phyloP scores from a whole-genome alignment of 1,140 invertebrate genomes.

The Drosophila parvula region DNA sequence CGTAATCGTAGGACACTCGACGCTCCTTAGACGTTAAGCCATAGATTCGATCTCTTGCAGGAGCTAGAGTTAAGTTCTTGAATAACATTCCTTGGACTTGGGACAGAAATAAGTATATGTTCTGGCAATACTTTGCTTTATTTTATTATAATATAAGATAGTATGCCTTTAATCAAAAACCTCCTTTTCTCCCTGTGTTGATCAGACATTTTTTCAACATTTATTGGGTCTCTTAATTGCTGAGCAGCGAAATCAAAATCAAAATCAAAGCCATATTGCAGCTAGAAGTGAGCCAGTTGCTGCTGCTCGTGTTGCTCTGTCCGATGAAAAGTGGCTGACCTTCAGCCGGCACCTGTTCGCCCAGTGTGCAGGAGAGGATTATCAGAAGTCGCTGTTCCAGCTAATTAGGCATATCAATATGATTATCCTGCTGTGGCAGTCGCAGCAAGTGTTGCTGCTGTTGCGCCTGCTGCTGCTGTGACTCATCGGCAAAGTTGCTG shows the following conservation, averaged over 20 bases:
- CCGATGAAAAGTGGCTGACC: slow-evolving; percentile 61
- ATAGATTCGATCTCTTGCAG: neutral
- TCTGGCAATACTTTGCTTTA: neutral
- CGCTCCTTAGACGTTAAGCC: no score
- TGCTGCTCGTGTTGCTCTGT: neutral
- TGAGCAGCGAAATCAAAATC: slow-evolving; percentile 22
- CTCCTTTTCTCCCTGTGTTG: neutral
- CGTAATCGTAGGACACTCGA: neutral
- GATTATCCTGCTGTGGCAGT: slow-evolving; percentile 43
- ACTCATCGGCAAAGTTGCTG: slow-evolving; percentile 17
- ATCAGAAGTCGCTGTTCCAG: slow-evolving; percentile 47
- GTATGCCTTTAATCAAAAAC: neutral
- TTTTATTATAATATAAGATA: neutral
- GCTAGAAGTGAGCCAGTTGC: slow-evolving; percentile 16
- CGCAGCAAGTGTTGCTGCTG: slow-evolving; percentile 23
- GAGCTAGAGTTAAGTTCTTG: neutral
- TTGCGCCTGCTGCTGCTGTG: slow-evolving; percentile 30
- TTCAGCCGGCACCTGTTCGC: slow-evolving; percentile 71
- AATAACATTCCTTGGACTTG: neutral
- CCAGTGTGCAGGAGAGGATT: slow-evolving; percentile 53
- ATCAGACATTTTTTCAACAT: slow-evolving; percentile 7
- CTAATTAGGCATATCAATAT: slow-evolving; percentile 71
- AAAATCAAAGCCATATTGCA: slow-evolving; percentile 29
- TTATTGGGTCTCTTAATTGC: slow-evolving; percentile 35
- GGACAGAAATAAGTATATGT: neutral